Evolutionary conservation across 2,888 invertebrate genomes (phyloP), one percentile per base, ranked within the genome.

Genomic region (Esperia sulphurella): DNA sequence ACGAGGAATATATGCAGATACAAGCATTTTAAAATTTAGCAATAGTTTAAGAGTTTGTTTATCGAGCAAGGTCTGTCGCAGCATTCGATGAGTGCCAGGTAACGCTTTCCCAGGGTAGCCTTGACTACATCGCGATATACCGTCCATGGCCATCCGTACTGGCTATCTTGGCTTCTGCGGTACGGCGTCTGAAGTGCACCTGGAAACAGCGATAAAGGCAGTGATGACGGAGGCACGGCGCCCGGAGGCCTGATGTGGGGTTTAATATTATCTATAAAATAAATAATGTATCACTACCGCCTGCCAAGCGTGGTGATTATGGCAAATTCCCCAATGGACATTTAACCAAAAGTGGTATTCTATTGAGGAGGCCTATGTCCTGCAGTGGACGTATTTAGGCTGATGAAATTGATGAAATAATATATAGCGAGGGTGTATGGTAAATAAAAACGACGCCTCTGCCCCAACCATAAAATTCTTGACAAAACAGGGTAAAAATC

Each of bases 11-110:
- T 21, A 21, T 3, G 2, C 21, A 21, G 5, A 21, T 21, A 2
- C 2, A 21, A 21, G 2, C 2, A 21, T 5, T 5, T 21, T 21
- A 10, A 10, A 33, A 44, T 29, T 51, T 63, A 77, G 53, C 83
- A 83, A 51, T 81, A 83, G 3, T 67, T 59, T 38, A 72, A 50
- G 1, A 83, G 62, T 54, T 81, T 79, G 45, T 53, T 59, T 43
- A 75, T 41, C 37, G 65, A 74, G 61, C 83, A 83, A 0, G 80
- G 59, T 37, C 82, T 83, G 8, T 79, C 76, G 40, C 83, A 83
- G 61, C 83, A 83, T 49, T 82, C 83, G 50, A 51, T 72, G 49
- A 80, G 79, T 10, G 81, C 61, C 6, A 39, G 8, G 35, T 52
- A 61, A n/a, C 78, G 64, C 54, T 81, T 82, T 12, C 68, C 69